Conservation (phyloP, 2,888 invertebrate genomes). For the Osedax frankpressi region DNA sequence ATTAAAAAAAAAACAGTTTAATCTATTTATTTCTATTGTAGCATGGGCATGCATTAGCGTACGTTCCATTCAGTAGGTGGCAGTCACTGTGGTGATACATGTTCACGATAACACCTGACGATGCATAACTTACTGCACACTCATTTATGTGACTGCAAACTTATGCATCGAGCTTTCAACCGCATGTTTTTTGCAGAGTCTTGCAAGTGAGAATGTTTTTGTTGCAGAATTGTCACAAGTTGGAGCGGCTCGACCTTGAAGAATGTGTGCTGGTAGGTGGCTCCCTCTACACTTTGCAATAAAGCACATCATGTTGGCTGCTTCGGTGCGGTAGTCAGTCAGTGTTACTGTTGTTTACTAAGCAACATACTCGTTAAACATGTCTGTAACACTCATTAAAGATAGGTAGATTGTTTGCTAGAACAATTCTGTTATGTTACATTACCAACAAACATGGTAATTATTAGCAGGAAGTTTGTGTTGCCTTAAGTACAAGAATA, state of each 20-base stretch:
- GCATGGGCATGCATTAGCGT: too few relatives aligned
- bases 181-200: not conserved
- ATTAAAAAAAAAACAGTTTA: too few relatives aligned
- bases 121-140: too few relatives aligned
- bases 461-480: slow-evolving; percentile 1
- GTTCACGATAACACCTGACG: too few relatives aligned
- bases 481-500: not conserved
- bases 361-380: not conserved
- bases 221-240: slow-evolving; percentile 71
- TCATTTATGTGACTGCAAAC: too few relatives aligned
- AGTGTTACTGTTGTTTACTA: not conserved
- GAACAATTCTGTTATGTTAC: not conserved
- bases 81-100: too few relatives aligned
- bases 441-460: not conserved
- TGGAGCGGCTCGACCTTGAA: slow-evolving; percentile 94
- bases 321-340: not conserved
- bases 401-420: not conserved
- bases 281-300: not conserved
- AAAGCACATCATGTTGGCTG: not conserved
- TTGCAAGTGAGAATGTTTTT: slow-evolving; percentile 18
- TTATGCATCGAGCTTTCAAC: not conserved
- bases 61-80: too few relatives aligned
- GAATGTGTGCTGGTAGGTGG: slow-evolving; percentile 66
- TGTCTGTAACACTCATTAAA: too few relatives aligned
- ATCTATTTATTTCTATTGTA: too few relatives aligned